A percentile compares a stretch with the other conserved stretches of the same genome.
Evolutionary conservation across 1,140 invertebrate species (phyloP).

Genomic region (Steinernema feltiae): DNA sequence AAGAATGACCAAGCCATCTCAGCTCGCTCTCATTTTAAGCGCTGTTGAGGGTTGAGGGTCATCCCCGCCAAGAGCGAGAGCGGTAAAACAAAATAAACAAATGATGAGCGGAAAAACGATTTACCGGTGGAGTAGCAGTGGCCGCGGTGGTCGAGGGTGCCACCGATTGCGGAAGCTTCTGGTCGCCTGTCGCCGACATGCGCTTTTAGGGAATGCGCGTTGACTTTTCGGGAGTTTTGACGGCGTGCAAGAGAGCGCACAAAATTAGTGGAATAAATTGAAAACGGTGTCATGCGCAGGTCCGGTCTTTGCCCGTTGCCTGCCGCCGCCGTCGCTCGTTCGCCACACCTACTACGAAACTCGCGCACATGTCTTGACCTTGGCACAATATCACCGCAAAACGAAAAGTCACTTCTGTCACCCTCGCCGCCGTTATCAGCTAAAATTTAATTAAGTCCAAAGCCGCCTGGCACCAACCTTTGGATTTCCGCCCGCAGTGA

Average conservation of each 20-base stretch:
- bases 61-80: background rate
- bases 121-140: background rate
- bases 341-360: slow-evolving; percentile 10
- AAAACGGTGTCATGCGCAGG: slow-evolving; percentile 10
- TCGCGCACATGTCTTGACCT: background rate
- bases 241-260: background rate
- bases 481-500: background rate
- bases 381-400: background rate
- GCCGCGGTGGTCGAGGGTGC: background rate
- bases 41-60: background rate
- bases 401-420: background rate
- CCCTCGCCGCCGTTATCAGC: background rate
- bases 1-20: background rate
- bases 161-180: background rate
- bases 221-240: background rate
- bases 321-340: too few relatives aligned
- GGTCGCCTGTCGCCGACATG: background rate
- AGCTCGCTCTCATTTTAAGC: background rate
- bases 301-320: background rate
- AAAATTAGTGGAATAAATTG: slow-evolving; percentile 14
- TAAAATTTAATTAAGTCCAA: background rate
- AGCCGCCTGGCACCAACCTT: background rate
- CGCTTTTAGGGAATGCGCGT: background rate
- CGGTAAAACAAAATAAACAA: background rate
- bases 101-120: slow-evolving; percentile 4